These are phyloP conservation scores for Volucella inflata DNA, from an alignment of 2,888 invertebrate genomes.

Conservation along the genomic window DNA sequence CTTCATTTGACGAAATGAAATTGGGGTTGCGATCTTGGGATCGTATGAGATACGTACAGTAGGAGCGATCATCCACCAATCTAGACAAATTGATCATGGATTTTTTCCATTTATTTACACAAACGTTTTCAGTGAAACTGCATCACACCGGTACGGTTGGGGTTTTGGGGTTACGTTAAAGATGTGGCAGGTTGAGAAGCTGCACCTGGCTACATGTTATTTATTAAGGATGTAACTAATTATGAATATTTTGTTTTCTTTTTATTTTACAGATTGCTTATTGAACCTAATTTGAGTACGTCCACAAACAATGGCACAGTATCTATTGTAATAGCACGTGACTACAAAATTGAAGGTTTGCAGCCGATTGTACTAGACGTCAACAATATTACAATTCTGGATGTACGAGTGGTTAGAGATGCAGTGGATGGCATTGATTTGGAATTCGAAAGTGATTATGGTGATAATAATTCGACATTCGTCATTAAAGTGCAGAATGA, in stretches of 20 bases:
- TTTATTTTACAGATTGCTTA: slow-evolving; percentile 79
- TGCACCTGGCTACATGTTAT: not conserved
- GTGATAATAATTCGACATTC: slow-evolving; percentile 81
- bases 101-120: slow-evolving; percentile 50
- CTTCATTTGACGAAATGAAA: not conserved
- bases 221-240: not conserved
- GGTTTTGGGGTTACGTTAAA: not conserved
- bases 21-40: not conserved
- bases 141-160: not conserved
- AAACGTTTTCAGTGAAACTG: not conserved
- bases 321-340: slow-evolving; percentile 80
- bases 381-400: slow-evolving; percentile 81
- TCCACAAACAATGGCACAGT: slow-evolving; percentile 82
- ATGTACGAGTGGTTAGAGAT: slow-evolving; percentile 80
- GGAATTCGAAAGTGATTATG: slow-evolving; percentile 82
- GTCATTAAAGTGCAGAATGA: slow-evolving; percentile 79
- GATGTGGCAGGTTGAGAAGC: not conserved
- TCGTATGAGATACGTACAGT: not conserved
- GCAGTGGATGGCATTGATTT: slow-evolving; percentile 77
- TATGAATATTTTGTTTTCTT: slow-evolving; percentile 10
- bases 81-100: slow-evolving; percentile 24
- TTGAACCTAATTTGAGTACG: slow-evolving; percentile 81
- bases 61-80: not conserved
- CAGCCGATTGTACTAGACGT: slow-evolving; percentile 83
- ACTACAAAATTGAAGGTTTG: slow-evolving; percentile 78